Evolutionary conservation across 2,797 vertebrate species (phyloP).

Genomic region (Novumbra hubbsi): DNA sequence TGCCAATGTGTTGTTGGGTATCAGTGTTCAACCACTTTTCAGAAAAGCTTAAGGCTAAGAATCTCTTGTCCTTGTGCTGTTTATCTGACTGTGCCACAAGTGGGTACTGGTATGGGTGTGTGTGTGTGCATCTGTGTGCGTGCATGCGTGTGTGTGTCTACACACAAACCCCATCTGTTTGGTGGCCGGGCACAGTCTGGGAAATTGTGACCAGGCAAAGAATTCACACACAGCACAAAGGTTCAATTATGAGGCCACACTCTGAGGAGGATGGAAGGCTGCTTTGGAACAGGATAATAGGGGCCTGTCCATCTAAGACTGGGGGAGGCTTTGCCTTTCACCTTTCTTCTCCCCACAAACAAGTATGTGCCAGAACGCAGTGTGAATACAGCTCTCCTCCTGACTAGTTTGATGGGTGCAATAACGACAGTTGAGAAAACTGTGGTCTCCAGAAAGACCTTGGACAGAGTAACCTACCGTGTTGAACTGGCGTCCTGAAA

Average conservation of each 20-base stretch:
- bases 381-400: slow-evolving; percentile 43
- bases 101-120: slow-evolving; percentile 71
- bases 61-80: slow-evolving; percentile 59
- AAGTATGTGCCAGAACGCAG: slow-evolving; percentile 55
- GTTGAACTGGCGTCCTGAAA: slow-evolving; percentile 52
- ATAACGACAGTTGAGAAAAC: background rate
- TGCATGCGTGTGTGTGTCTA: slow-evolving; percentile 59
- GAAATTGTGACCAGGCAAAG: slow-evolving; percentile 72
- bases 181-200: slow-evolving; percentile 71
- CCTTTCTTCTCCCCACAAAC: slow-evolving; percentile 56
- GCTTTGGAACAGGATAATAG: slow-evolving; percentile 65
- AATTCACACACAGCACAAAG: slow-evolving; percentile 80
- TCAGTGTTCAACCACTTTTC: slow-evolving; percentile 45
- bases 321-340: slow-evolving; percentile 67
- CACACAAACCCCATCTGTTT: slow-evolving; percentile 84
- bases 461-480: slow-evolving; percentile 46
- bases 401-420: slow-evolving; percentile 6
- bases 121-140: slow-evolving; percentile 49
- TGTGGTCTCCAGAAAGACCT: background rate
- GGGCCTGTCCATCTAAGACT: slow-evolving; percentile 72
- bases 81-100: slow-evolving; percentile 78
- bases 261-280: slow-evolving; percentile 50
- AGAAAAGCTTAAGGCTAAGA: slow-evolving; percentile 53
- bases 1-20: slow-evolving; percentile 70
- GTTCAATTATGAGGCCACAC: slow-evolving; percentile 77